Conservation (phyloP, 2,888 invertebrate species). For the Cremastinae sp. region DNA sequence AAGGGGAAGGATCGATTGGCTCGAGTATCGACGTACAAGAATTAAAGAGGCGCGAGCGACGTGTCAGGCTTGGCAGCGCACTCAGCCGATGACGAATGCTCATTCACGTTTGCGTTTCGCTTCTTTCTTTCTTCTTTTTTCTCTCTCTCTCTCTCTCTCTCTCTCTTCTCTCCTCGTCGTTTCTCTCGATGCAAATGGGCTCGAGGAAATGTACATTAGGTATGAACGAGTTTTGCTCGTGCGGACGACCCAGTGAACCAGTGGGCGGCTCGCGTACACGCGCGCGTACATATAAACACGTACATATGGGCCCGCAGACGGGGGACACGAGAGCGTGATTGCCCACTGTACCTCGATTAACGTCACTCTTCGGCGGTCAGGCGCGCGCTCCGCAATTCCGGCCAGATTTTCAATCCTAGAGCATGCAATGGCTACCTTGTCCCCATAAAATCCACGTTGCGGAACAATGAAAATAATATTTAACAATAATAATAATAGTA, state of each 20-base stretch:
- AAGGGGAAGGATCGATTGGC: not conserved
- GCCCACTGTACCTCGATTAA: conserved; percentile 42
- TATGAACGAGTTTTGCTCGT: conserved; percentile 37
- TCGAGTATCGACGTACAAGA: conserved; percentile 5
- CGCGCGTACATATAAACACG: conserved; percentile 20
- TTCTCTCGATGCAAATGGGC: conserved; percentile 25
- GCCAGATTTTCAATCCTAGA: no score
- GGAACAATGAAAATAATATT: not conserved
- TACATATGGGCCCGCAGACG: conserved; percentile 10
- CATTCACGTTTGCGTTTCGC: not conserved
- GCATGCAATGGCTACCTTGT: no score
- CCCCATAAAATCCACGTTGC: no score
- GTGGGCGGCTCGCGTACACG: conserved; percentile 44
- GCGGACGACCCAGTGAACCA: conserved; percentile 58
- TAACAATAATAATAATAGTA: no score
- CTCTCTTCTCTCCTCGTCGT: not conserved
- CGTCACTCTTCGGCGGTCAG: conserved; percentile 23
- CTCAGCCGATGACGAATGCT: conserved; percentile 32
- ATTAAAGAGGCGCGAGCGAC: not conserved
- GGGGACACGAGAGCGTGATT: conserved; percentile 29
- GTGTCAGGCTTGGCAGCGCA: conserved; percentile 17
- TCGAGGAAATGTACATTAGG: conserved; percentile 53
- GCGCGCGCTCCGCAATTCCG: no score
- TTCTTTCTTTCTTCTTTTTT: not conserved
- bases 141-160: conserved; percentile 1